Evolutionary conservation across 2,113 vertebrate genomes (phyloP).

Genomic region (Anarrhichthys ocellatus): DNA sequence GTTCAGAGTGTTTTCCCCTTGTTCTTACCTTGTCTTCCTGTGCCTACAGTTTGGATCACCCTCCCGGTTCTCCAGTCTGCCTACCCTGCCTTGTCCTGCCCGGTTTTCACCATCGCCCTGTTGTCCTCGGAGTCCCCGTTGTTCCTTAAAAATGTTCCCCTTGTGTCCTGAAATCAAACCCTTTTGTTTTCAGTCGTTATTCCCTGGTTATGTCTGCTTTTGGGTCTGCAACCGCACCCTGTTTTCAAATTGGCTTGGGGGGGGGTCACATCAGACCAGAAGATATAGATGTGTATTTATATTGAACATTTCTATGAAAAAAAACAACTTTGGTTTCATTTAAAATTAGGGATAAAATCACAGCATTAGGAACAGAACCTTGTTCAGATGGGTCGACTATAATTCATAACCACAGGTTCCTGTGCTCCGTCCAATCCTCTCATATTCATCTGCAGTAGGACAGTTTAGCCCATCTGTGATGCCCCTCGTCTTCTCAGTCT

Average conservation of each 20-base stretch:
- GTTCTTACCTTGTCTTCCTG: too few relatives aligned
- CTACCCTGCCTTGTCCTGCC: too few relatives aligned
- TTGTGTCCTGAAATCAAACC: too few relatives aligned
- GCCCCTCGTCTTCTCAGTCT: conserved; percentile 47
- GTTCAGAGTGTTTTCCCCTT: too few relatives aligned
- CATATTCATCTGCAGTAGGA: conserved; percentile 44
- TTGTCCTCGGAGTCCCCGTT: too few relatives aligned
- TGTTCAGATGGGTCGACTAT: conserved; percentile 36
- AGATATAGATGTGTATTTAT: not conserved
- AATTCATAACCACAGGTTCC: conserved; percentile 49
- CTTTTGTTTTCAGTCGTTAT: too few relatives aligned
- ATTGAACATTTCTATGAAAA: not conserved
- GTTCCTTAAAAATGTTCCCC: too few relatives aligned
- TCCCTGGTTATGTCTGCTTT: too few relatives aligned
- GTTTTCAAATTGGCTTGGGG: not conserved
- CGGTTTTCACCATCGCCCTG: too few relatives aligned
- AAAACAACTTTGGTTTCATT: not conserved
- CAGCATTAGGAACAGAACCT: not conserved
- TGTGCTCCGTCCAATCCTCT: conserved; percentile 49
- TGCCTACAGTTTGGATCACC: too few relatives aligned
- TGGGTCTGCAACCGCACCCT: too few relatives aligned
- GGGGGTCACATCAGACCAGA: not conserved
- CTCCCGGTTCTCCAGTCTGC: too few relatives aligned
- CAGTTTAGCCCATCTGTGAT: conserved; percentile 39
- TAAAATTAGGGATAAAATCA: conserved; percentile 30